Percentiles rank a stretch among this genome's conserved stretches.
phyloP scores from a whole-genome alignment of 2,888 invertebrate species.

The Nasonovia ribisnigri region DNA sequence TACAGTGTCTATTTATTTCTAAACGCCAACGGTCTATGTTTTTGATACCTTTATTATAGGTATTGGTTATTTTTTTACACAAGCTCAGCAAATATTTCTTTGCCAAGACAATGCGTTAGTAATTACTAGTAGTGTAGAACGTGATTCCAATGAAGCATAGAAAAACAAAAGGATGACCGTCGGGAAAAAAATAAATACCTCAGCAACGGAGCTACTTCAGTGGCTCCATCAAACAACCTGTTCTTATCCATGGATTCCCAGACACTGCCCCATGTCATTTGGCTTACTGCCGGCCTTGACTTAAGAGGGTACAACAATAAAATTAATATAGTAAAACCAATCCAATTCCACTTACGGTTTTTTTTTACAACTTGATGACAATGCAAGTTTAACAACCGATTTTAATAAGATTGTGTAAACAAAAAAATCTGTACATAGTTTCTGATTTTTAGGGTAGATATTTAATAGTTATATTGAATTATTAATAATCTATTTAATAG shows the following conservation, averaged over 20 bases:
- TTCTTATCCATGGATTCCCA: conserved; percentile 60
- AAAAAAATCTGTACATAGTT: background rate
- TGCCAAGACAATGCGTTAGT: conserved; percentile 51
- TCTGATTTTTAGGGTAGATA: background rate
- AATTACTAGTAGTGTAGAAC: conserved; percentile 45
- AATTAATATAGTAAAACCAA: background rate
- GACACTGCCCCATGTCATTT: conserved; percentile 33
- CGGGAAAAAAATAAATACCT: conserved; percentile 46
- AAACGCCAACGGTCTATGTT: conserved; percentile 30
- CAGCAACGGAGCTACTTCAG: background rate
- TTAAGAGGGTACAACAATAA: conserved; percentile 31
- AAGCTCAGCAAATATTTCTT: conserved; percentile 25
- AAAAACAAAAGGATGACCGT: conserved; percentile 61
- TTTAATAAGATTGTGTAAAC: background rate
- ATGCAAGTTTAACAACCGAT: background rate
- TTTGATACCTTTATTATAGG: conserved; percentile 45
- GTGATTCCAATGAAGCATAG: conserved; percentile 45
- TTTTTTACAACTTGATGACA: background rate
- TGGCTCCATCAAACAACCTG: conserved; percentile 47
- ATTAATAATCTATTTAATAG: background rate
- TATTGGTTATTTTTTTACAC: conserved; percentile 30
- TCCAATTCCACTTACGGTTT: conserved; percentile 29
- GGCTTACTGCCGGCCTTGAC: conserved; percentile 27
- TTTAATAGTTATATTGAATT: background rate
- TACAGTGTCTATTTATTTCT: background rate